These are phyloP conservation scores for Aphelinus atriplicis DNA, from an alignment of 1,140 invertebrate genomes.

Conservation along the genomic window DNA sequence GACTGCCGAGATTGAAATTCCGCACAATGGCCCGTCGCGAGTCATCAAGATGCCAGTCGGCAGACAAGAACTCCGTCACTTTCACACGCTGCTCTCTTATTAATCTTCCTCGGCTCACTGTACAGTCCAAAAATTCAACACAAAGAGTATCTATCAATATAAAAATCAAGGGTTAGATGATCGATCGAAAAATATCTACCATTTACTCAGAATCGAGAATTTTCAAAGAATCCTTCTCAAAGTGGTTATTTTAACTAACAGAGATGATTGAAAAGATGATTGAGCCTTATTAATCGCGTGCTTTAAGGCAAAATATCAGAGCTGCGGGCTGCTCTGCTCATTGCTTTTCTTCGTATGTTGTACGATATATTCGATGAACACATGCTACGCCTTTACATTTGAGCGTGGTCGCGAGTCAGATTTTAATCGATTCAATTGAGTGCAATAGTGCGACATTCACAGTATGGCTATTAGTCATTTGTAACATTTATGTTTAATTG, in stretches of 20 bases:
- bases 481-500: no score
- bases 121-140: no score
- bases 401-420: background rate
- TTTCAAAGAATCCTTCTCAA: background rate
- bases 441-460: background rate
- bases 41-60: constrained; percentile 54
- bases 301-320: background rate
- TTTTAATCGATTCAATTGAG: constrained; percentile 10
- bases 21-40: constrained; percentile 49
- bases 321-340: background rate
- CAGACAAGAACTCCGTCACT: constrained; percentile 57
- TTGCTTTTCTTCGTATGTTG: constrained; percentile 1
- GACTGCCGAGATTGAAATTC: constrained; percentile 59
- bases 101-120: constrained; percentile 38
- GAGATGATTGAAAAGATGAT: no score
- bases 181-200: no score
- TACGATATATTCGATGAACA: constrained; percentile 1
- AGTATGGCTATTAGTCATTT: no score
- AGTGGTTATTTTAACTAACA: background rate
- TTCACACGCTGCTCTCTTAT: constrained; percentile 60
- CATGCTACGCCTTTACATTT: background rate
- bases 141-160: no score
- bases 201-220: background rate
- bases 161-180: no score
- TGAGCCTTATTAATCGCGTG: background rate